Percentiles rank a stretch among this genome's conserved stretches.
These are phyloP conservation scores for Rhinoderma darwinii DNA, from an alignment of 2,113 vertebrate species.

Conservation along the genomic window DNA sequence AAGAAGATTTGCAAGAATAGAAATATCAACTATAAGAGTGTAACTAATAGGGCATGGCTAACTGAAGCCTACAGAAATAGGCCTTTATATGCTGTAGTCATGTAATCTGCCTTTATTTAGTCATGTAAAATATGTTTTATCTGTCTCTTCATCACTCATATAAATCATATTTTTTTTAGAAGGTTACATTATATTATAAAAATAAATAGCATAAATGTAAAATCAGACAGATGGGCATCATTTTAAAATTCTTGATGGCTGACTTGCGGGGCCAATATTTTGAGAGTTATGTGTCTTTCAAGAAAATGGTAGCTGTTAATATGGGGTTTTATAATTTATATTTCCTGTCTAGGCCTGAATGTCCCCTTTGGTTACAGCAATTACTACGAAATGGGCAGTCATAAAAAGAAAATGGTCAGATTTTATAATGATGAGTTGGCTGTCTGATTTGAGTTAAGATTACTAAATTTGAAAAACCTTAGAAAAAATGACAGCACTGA, in stretches of 20 bases:
- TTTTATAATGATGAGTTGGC: background rate
- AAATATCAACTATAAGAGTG: background rate
- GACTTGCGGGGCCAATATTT: background rate
- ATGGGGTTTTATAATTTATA: background rate
- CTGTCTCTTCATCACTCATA: background rate
- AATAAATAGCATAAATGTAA: background rate
- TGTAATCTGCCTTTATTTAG: background rate
- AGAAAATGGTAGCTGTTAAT: background rate
- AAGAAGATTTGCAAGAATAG: background rate
- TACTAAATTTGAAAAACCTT: background rate
- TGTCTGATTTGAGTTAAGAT: background rate
- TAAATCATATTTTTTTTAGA: background rate
- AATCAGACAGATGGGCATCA: background rate
- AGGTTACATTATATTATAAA: background rate
- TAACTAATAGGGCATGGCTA: no score
- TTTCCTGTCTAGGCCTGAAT: background rate
- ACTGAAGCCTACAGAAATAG: background rate
- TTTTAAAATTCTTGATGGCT: background rate
- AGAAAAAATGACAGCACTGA: background rate
- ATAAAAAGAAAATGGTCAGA: background rate
- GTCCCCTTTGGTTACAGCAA: slow-evolving; percentile 8
- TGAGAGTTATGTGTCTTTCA: no score
- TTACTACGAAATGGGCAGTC: slow-evolving; percentile 16
- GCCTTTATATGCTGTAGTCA: background rate
- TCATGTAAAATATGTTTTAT: background rate